Conservation (phyloP, 1,140 invertebrate genomes). For the Diprion similis region DNA sequence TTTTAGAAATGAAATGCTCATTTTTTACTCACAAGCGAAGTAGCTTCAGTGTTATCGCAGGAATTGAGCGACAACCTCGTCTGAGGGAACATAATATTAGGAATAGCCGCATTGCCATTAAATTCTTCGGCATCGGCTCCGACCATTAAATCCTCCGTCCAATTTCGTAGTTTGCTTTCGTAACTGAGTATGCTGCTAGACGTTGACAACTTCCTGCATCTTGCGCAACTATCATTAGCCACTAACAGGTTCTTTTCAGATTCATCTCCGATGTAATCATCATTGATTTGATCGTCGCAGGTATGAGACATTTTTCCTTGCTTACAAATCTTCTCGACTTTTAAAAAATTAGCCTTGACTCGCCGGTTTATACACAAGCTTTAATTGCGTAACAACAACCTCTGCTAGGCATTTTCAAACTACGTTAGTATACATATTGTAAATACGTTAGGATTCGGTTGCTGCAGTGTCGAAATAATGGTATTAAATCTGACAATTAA, state of each 20-base stretch:
- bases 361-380: too few species aligned
- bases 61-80: slow-evolving; percentile 4
- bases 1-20: background rate
- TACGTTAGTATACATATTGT: too few species aligned
- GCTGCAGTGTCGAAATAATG: too few species aligned
- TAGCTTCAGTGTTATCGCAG: background rate
- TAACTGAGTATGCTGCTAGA: slow-evolving; percentile 11
- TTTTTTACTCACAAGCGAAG: background rate
- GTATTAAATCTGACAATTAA: too few species aligned
- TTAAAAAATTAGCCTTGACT: too few species aligned
- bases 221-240: background rate
- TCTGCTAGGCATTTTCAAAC: too few species aligned
- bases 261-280: background rate
- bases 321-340: too few species aligned
- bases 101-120: background rate
- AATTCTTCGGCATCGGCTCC: background rate
- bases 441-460: too few species aligned
- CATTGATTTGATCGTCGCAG: background rate
- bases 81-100: slow-evolving; percentile 7
- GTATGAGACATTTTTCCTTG: too few species aligned
- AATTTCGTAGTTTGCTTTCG: background rate
- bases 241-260: background rate
- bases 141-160: background rate
- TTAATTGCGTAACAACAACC: too few species aligned
- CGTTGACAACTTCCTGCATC: slow-evolving; percentile 10